phyloP scores from a whole-genome alignment of 23 tunicate genomes.

The Botrylloides violaceus region DNA sequence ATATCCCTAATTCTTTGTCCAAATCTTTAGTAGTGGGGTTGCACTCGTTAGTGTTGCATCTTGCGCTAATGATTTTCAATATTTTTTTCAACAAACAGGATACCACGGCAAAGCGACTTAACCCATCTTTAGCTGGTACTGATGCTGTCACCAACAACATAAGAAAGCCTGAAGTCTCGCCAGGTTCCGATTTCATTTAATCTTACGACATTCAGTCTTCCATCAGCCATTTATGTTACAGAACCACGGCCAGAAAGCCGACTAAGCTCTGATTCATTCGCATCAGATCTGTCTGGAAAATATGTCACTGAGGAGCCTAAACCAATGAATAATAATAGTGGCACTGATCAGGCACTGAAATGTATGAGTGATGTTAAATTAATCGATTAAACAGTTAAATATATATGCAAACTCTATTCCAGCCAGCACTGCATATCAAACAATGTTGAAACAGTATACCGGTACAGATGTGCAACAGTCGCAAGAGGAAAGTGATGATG shows the following conservation, averaged over 20 bases:
- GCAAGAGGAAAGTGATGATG: constrained; percentile 29
- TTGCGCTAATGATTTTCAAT: too few species aligned
- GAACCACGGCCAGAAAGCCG: background rate
- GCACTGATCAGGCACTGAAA: background rate
- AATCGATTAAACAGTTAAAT: background rate
- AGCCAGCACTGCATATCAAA: constrained; percentile 75
- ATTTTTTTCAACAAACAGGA: too few species aligned
- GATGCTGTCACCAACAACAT: background rate
- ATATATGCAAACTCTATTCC: constrained; percentile 3
- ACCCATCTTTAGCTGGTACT: background rate
- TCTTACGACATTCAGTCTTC: background rate
- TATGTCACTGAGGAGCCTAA: background rate
- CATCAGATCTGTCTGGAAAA: background rate
- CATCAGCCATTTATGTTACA: background rate
- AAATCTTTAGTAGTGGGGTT: too few species aligned
- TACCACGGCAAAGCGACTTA: background rate
- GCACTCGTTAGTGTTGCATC: too few species aligned
- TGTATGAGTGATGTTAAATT: background rate
- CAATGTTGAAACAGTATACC: constrained; percentile 31
- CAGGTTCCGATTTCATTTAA: background rate
- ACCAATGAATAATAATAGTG: background rate
- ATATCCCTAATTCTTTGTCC: too few species aligned
- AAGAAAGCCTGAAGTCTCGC: background rate
- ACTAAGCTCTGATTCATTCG: constrained; percentile 1
- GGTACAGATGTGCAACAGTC: constrained; percentile 20